Evolutionary conservation across 2,797 vertebrate species (phyloP), one percentile per base, ranked within the genome.

Genomic region (Crenichthys baileyi): DNA sequence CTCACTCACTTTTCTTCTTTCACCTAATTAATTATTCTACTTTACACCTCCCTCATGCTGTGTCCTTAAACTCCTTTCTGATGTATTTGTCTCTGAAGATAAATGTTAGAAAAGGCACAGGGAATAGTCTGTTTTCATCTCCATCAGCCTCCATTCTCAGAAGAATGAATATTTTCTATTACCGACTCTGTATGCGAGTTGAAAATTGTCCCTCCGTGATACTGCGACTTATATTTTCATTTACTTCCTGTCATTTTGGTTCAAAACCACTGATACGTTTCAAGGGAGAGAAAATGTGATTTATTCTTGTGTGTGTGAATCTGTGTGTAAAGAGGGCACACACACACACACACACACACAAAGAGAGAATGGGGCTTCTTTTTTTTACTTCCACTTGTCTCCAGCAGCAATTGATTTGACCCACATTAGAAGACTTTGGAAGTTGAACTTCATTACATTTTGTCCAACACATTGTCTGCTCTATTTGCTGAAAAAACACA

Each of bases 151-250:
- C 76, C 75, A 24, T 41, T 74, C 76, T 87, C 81, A 79, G 48
- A 79, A 83, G 79, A 90, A 88, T 90, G 58, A 87, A 90, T 87
- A 89, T 89, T 87, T 89, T 91, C 87, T 83, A 90, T 90, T 88
- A 88, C 74, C 5, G 26, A 58, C 80, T 90, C 84, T 82, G 86
- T 78, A 84, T 85, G 87, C 24, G 1, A 80, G 89, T 82, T 79
- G 84, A 75, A 89, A 87, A 87, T 89, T 85, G 85, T 85, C 83
- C 89, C 83, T 89, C 63, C 24, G 78, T 86, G 88, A 89, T 86
- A 83, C 85, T 46, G 79, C 90, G 89, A 46, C 41, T 93, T 93
- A 89, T 91, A 79, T 92, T 92, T 92, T 90, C 91, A 91, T 94
- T 92, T 92, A 79, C 89, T 83, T 81, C 80, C 87, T 90, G 91